phyloP scores from a whole-genome alignment of 2,113 vertebrate species.

The Acrocephalus arundinaceus region DNA sequence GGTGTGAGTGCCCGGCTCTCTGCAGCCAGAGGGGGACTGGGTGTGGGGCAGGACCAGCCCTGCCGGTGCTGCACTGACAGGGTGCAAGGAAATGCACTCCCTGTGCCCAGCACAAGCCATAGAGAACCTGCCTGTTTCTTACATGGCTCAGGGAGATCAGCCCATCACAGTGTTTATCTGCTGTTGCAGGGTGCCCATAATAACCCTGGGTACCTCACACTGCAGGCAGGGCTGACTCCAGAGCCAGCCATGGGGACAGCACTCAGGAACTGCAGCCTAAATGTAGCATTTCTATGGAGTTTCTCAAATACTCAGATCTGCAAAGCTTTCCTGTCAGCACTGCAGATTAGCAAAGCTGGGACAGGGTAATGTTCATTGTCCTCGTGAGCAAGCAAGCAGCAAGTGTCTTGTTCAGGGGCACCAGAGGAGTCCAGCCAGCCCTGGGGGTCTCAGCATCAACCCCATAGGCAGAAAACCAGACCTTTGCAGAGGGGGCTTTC shows the following conservation, averaged over 20 bases:
- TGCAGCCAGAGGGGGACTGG: fast-evolving
- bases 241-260: fast-evolving
- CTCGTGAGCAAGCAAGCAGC: fast-evolving
- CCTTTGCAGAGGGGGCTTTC: not conserved
- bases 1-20: fast-evolving
- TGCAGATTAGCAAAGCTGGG: not conserved
- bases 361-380: not conserved
- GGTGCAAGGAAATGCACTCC: not conserved
- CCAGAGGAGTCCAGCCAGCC: not conserved
- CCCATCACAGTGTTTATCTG: fast-evolving
- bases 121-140: not conserved
- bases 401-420: not conserved
- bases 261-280: fast-evolving
- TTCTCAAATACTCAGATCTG: not conserved
- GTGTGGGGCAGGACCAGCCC: not conserved
- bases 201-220: fast-evolving
- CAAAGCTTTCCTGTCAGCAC: not conserved
- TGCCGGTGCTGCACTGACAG: not conserved
- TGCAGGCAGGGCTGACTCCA: not conserved
- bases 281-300: not conserved
- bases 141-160: fast-evolving
- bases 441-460: not conserved
- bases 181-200: not conserved
- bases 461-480: not conserved
- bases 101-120: fast-evolving